These are phyloP conservation scores for Elgonia sp. DNA, from an alignment of 2,888 invertebrate genomes.

Conservation along the genomic window DNA sequence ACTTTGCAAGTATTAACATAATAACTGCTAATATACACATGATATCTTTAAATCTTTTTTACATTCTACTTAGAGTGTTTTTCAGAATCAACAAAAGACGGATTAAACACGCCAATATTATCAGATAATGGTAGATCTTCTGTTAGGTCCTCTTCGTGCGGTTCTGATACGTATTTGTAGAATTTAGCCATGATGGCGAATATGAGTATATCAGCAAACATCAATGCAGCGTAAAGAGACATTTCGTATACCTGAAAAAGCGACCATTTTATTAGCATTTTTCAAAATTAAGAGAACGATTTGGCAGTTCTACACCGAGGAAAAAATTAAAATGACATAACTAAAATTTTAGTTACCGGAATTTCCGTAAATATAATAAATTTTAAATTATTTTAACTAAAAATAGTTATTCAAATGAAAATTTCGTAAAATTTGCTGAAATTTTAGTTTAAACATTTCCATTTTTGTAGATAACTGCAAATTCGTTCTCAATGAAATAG, in stretches of 20 bases:
- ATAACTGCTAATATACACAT: neutral
- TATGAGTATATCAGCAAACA: conserved; percentile 94
- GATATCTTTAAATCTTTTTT: neutral
- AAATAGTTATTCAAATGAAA: too few species aligned
- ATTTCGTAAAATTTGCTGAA: too few species aligned
- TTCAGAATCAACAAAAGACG: conserved; percentile 44
- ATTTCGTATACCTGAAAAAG: conserved; percentile 94
- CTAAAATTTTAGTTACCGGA: too few species aligned
- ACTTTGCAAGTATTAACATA: neutral
- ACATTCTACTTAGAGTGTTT: conserved; percentile 18
- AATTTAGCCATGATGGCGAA: conserved; percentile 93
- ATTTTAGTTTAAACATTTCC: too few species aligned
- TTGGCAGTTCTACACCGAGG: too few species aligned
- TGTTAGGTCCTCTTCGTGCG: conserved; percentile 42
- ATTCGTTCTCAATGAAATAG: too few species aligned
- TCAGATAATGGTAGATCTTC: conserved; percentile 57
- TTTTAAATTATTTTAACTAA: too few species aligned
- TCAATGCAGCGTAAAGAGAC: conserved; percentile 94
- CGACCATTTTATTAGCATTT: too few species aligned
- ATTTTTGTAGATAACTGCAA: too few species aligned
- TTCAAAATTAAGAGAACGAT: too few species aligned
- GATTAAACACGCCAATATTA: conserved; percentile 46
- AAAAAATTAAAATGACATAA: too few species aligned
- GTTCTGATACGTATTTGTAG: conserved; percentile 90
- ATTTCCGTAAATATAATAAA: too few species aligned